Evolutionary conservation across 1,140 invertebrate species (phyloP), one percentile per base, ranked within the genome.

Genomic region (Bombus terrestris): DNA sequence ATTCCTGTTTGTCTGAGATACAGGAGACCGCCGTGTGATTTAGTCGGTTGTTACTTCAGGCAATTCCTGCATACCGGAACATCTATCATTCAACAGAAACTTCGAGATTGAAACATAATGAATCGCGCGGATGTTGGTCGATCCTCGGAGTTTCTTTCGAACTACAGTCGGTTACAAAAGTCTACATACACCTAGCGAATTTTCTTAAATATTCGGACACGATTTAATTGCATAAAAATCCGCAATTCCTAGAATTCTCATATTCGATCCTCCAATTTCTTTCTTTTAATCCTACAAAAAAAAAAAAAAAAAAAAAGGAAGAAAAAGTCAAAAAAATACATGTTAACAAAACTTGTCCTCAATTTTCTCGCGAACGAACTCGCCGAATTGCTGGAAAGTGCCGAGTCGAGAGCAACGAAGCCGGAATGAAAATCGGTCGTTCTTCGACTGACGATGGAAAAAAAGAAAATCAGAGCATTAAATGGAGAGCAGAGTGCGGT

Each of bases 21-120:
- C 72, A 71, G 43, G 64, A 77, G 41, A 79, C 68, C 83, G 77
- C 86, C 84, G 41, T 85, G 79, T 88, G 71, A 88, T 85, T 86
- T 86, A 76, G 75, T 35, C 71, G 68, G 79, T 28, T 62, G 79
- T 28, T 62, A 71, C 62, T 73, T 32, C 57, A 15, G 83, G 83
- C 74, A 69, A 62, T 86, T 37, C 68, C 62, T 69, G 72, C 77
- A 85, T 81, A 73, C 83, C 72, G 53, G 53, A 41, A 62, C 79
- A 86, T 88, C 84, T 82, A 88, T 88, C 86, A 88, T 86, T 75
- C 74, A 64, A 76, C 69, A 62, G 81, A 77, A 82, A 82, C 64
- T 71, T 69, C 47, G 22, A 64, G 78, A 81, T 85, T 80, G 64
- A 80, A 81, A 71, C 68, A 72, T 77, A 76, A 86, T 76, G 64